These are phyloP conservation scores for Drosophila eohydei DNA, from an alignment of 2,888 invertebrate genomes.

Conservation along the genomic window DNA sequence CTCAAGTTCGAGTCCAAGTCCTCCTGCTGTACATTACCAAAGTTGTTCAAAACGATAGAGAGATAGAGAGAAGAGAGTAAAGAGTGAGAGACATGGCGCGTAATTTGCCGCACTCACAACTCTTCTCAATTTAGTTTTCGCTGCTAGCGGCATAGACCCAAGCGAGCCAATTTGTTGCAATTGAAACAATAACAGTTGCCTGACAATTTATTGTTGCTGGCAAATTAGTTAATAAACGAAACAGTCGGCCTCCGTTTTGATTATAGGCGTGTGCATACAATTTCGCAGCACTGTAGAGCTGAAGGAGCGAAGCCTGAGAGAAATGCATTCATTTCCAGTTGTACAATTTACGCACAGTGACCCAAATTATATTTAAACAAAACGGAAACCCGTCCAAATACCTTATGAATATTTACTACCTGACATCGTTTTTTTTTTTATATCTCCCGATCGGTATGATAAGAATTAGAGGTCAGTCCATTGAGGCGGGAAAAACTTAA, in stretches of 20 bases:
- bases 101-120: conserved; percentile 30
- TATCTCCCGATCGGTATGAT: conserved; percentile 38
- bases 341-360: conserved; percentile 33
- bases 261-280: conserved; percentile 32
- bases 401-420: conserved; percentile 19
- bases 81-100: conserved; percentile 35
- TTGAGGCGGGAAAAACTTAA: conserved; percentile 31
- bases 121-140: conserved; percentile 30
- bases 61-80: conserved; percentile 12
- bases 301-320: conserved; percentile 29
- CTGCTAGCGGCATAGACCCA: conserved; percentile 24
- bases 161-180: conserved; percentile 73
- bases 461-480: conserved; percentile 37
- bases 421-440: conserved; percentile 7
- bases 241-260: conserved; percentile 11
- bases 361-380: not conserved
- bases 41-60: conserved; percentile 26
- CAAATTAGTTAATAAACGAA: conserved; percentile 76
- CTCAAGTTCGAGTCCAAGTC: conserved; percentile 71
- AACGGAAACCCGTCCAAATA: conserved; percentile 8
- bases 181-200: conserved; percentile 78
- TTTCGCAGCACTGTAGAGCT: conserved; percentile 15
- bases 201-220: conserved; percentile 71
- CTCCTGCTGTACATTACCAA: conserved; percentile 49
- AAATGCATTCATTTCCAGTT: conserved; percentile 46